phyloP scores from a whole-genome alignment of 1,140 invertebrate species.

The Drosophila littoralis region DNA sequence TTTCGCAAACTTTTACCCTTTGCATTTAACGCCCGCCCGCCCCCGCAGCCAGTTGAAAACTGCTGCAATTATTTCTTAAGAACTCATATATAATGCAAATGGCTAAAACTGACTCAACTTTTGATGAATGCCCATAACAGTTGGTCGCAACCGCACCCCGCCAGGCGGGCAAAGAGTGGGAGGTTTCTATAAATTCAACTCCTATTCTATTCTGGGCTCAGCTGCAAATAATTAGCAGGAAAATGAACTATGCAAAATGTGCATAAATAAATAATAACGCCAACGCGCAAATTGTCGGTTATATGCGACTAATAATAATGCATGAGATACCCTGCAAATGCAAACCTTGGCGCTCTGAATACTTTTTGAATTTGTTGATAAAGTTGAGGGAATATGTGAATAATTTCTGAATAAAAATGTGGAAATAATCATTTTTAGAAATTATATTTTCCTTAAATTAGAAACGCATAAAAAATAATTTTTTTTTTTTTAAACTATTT shows the following conservation, averaged over 20 bases:
- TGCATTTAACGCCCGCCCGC: neutral
- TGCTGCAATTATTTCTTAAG: constrained; percentile 20
- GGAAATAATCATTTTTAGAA: neutral
- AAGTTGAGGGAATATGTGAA: neutral
- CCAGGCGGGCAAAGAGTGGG: neutral
- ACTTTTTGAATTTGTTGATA: too few species aligned
- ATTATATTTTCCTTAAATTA: neutral
- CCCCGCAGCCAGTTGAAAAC: neutral
- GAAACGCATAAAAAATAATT: too few species aligned
- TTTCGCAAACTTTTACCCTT: neutral
- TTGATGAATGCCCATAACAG: constrained; percentile 25
- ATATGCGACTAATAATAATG: neutral
- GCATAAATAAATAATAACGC: constrained; percentile 50
- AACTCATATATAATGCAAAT: constrained; percentile 29
- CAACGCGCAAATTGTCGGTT: constrained; percentile 16
- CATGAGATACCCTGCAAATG: neutral
- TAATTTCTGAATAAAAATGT: neutral
- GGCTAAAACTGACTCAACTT: constrained; percentile 6
- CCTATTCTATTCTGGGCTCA: constrained; percentile 16
- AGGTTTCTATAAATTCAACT: constrained; percentile 16
- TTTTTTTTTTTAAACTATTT: too few species aligned
- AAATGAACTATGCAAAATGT: constrained; percentile 38
- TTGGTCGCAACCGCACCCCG: neutral
- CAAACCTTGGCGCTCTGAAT: too few species aligned
- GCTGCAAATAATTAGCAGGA: constrained; percentile 40